A percentile compares a stretch with the other conserved stretches of the same genome.
phyloP scores from a whole-genome alignment of 2,888 invertebrate species.

The Agrotis puta region DNA sequence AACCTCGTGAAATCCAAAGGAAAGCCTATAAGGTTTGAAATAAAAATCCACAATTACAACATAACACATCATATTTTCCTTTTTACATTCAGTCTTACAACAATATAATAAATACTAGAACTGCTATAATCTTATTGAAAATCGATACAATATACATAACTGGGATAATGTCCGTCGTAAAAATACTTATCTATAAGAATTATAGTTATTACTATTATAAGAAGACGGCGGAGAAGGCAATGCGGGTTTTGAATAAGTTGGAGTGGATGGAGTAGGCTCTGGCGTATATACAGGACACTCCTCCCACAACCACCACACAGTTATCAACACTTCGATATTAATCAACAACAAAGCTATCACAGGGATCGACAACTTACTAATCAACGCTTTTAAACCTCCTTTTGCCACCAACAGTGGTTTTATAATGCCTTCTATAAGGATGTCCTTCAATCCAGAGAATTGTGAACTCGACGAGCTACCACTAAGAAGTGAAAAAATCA shows the following conservation, averaged over 20 bases:
- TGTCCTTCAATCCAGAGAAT: conserved; percentile 80
- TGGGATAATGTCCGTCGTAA: conserved; percentile 61
- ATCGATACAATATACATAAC: conserved; percentile 56
- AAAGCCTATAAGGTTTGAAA: conserved; percentile 8
- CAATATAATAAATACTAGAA: conserved; percentile 43
- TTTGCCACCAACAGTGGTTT: conserved; percentile 82
- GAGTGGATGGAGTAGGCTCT: conserved; percentile 50
- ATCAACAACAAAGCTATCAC: conserved; percentile 82
- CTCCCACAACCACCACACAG: conserved; percentile 89
- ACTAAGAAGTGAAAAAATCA: conserved; percentile 79
- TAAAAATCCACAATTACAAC: conserved; percentile 44
- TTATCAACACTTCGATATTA: conserved; percentile 84
- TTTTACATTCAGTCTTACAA: conserved; percentile 63
- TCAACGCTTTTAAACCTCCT: conserved; percentile 82
- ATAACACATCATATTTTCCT: conserved; percentile 28
- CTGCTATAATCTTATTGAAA: conserved; percentile 50
- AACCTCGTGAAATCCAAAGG: neutral
- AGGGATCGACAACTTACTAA: conserved; percentile 85
- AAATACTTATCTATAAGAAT: conserved; percentile 69
- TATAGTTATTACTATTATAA: conserved; percentile 64
- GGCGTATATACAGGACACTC: conserved; percentile 76
- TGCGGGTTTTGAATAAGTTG: conserved; percentile 68
- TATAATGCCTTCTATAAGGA: conserved; percentile 82
- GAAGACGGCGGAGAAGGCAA: conserved; percentile 52
- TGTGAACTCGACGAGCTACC: conserved; percentile 77